A percentile compares a stretch with the other conserved stretches of the same genome.
Conservation (phyloP, 2,797 vertebrate species). For the Podargus strigoides region DNA sequence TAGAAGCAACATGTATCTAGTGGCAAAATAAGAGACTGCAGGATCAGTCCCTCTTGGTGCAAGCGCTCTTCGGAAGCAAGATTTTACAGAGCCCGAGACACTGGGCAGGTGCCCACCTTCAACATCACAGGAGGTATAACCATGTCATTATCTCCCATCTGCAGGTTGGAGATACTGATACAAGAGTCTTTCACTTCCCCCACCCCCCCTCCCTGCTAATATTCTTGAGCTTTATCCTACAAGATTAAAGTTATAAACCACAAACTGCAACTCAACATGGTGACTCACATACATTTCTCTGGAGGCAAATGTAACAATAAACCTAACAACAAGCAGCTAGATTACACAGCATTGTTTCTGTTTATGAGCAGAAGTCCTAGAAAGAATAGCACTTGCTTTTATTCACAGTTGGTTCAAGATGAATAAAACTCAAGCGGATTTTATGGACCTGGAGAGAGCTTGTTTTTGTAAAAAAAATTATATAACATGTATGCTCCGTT, state of each 20-base stretch:
- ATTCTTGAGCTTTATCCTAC: neutral
- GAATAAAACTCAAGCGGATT: neutral
- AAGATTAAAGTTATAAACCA: neutral
- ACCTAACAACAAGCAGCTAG: rapidly evolving
- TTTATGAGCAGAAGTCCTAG: neutral
- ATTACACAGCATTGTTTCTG: neutral
- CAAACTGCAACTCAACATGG: rapidly evolving
- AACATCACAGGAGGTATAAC: neutral
- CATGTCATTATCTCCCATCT: rapidly evolving
- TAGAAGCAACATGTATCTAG: rapidly evolving
- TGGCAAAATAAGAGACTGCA: neutral
- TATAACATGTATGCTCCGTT: neutral
- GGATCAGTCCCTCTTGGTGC: neutral
- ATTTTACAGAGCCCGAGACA: neutral
- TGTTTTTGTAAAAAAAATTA: neutral
- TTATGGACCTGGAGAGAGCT: neutral
- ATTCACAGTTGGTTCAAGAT: neutral
- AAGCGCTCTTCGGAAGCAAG: neutral
- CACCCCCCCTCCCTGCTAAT: neutral
- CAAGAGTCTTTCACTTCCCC: neutral
- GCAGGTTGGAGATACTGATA: neutral
- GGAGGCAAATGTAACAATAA: neutral
- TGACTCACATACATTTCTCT: neutral
- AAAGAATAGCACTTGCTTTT: neutral
- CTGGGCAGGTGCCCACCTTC: neutral